phyloP scores from a whole-genome alignment of 2,888 invertebrate genomes.

The Folsomia candida region DNA sequence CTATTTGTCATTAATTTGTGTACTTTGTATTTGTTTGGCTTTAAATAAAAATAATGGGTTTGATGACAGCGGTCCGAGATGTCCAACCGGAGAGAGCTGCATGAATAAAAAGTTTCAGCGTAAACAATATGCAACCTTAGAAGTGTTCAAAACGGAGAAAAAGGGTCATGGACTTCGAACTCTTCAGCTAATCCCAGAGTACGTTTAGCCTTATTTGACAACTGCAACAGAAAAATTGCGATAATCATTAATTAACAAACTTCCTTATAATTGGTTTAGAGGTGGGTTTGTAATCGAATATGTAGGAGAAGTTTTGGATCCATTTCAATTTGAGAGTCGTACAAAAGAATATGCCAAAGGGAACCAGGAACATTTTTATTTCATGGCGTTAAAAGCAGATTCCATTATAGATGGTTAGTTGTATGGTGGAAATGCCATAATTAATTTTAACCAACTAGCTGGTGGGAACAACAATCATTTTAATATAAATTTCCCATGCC shows the following conservation, averaged over 20 bases:
- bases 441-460: too few species aligned
- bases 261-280: too few species aligned
- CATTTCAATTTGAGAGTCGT: slow-evolving; percentile 81
- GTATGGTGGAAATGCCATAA: too few species aligned
- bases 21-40: slow-evolving; percentile 17
- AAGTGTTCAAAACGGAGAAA: slow-evolving; percentile 74
- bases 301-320: slow-evolving; percentile 93
- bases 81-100: slow-evolving; percentile 84
- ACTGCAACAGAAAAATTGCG: too few species aligned
- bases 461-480: too few species aligned
- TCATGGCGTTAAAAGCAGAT: slow-evolving; percentile 93
- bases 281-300: slow-evolving; percentile 97
- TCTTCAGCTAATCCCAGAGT: slow-evolving; percentile 69
- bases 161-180: slow-evolving; percentile 94
- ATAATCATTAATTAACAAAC: too few species aligned
- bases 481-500: too few species aligned
- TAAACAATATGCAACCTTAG: slow-evolving; percentile 76
- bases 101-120: slow-evolving; percentile 93
- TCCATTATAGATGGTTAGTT: slow-evolving; percentile 93
- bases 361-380: slow-evolving; percentile 91
- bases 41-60: slow-evolving; percentile 16
- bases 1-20: neutral
- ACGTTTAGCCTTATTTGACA: slow-evolving; percentile 42
- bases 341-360: slow-evolving; percentile 85
- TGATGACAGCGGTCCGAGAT: slow-evolving; percentile 73